Evolutionary conservation across 2,113 vertebrate genomes (phyloP), one percentile per base, ranked within the genome.

Genomic region (Zosterops borbonicus): DNA sequence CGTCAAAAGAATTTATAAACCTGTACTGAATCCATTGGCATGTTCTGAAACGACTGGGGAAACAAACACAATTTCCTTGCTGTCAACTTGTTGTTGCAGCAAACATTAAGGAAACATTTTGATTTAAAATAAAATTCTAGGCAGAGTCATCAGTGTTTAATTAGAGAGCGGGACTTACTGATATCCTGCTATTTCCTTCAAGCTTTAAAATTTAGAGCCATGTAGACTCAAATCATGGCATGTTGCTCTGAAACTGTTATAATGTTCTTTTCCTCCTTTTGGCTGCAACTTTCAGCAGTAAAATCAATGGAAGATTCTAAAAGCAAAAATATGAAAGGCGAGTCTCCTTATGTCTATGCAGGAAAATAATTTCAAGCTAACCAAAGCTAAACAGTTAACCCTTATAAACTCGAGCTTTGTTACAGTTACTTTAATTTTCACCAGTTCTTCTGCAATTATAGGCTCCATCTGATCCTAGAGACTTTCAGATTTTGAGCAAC

Each of bases 91-190:
- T 95, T 89, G 41, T 88, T 69, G 59, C 58, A 47, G 74, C 82
- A 96, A 96, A 88, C n/a, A 85, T 97, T 92, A 96, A 89, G 67
- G 89, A 93, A 28, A 94, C 11, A 53, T 35, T 90, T 95, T 76
- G 89, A 33, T 94, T 89, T 83, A 81, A 95, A 97, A 87, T 70
- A 95, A 96, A 97, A 95, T 86, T 95, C 95, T 95, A 94, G 89
- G 55, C 81, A 96, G 19, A 90, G 63, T 88, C 85, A 96, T 65
- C 82, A 79, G 90, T 67, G 52, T 89, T 97, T 98, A 97, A 97
- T 97, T 95, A 97, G 91, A 96, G 70, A 96, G 28, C 60, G 96
- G 92, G 90, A 95, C 96, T 97, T 97, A 97, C 91, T 97, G 92
- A 97, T 8, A 8, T 75, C 39, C 82, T 81, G 58, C 80, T 89